Evolutionary conservation across 2,888 invertebrate species (phyloP), one percentile per base, ranked within the genome.

Genomic region (Zygothrica quintamaculata): DNA sequence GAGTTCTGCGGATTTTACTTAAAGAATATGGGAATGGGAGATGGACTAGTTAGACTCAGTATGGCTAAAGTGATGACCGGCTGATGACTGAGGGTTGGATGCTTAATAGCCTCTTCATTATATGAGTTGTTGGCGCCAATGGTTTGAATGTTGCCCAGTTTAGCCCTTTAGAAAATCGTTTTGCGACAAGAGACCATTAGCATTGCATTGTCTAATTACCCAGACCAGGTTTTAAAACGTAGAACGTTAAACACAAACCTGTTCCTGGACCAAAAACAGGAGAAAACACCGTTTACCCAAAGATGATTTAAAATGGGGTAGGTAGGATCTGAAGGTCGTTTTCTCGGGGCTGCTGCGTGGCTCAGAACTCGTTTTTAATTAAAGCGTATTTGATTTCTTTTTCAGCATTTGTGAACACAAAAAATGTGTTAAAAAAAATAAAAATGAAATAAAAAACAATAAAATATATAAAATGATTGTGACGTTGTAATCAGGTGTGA

Each of bases 401-500:
- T 47, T 15, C n/a, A 50, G 37, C 34, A 29, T 43, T 62, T 57
- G 18, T 18, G 26, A 9, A 9, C 16, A 36, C 13, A 13, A 33
- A 18, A 29, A 5, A 9, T 8, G 7, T 29, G 47, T 9, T 34
- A 37, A 60, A 47, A 39, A 31, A 43, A 43, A 48, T 47, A 25
- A 48, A 56, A 57, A 39, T 40, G 11, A 55, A 59, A 51, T 29
- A 33, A 39, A 31, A 12, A 53, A 9, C 7, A 2, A 13, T 18
- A 26, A 46, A 57, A 18, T 16, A 36, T 33, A 26, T 5, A 4
- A 39, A 48, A 11, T 62, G 51, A 74, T 55, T 62, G 68, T 68
- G 29, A 51, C 55, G 50, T 65, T 81, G 60, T 77, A 87, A 74
- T 85, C 84, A 85, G 87, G 87, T 88, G 88, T 87, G 79, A 86